phyloP scores from a whole-genome alignment of 2,888 invertebrate genomes.

The Perizoma flavofasciatum region DNA sequence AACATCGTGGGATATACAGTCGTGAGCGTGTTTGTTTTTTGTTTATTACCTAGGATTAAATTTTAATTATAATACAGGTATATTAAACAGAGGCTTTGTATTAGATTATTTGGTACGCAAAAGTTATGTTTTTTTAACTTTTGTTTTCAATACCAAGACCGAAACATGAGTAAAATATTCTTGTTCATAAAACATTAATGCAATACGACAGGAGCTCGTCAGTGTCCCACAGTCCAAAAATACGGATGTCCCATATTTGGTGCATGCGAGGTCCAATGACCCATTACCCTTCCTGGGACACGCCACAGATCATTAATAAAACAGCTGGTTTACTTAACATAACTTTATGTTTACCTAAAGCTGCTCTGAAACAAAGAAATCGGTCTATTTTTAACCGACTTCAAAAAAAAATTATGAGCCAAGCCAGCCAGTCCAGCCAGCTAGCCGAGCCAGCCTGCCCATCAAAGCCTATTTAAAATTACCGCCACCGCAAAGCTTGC shows the following conservation, averaged over 20 bases:
- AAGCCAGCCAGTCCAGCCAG: not conserved
- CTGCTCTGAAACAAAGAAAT: not conserved
- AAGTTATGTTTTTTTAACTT: too few relatives aligned
- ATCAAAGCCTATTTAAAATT: too few relatives aligned
- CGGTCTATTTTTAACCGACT: too few relatives aligned
- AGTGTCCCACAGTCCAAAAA: conserved; percentile 37
- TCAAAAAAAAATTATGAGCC: too few relatives aligned
- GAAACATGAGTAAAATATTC: conserved; percentile 1
- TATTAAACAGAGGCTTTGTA: too few relatives aligned
- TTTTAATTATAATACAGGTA: too few relatives aligned
- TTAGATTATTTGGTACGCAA: too few relatives aligned
- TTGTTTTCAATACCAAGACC: too few relatives aligned
- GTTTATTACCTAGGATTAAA: too few relatives aligned
- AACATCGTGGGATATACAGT: too few relatives aligned
- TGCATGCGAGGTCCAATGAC: conserved; percentile 57
- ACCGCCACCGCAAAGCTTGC: not conserved
- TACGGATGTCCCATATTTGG: conserved; percentile 49
- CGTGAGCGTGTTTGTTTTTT: too few relatives aligned
- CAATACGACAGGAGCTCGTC: conserved; percentile 22
- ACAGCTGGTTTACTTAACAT: conserved; percentile 7
- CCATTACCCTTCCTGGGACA: conserved; percentile 48
- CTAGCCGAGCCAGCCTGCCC: too few relatives aligned
- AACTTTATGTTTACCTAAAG: not conserved
- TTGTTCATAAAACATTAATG: conserved; percentile 19
- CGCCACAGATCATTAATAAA: conserved; percentile 3